Evolutionary conservation across 2,113 vertebrate genomes (phyloP), one percentile per base, ranked within the genome.

Genomic region (Colistium nudipinnis): DNA sequence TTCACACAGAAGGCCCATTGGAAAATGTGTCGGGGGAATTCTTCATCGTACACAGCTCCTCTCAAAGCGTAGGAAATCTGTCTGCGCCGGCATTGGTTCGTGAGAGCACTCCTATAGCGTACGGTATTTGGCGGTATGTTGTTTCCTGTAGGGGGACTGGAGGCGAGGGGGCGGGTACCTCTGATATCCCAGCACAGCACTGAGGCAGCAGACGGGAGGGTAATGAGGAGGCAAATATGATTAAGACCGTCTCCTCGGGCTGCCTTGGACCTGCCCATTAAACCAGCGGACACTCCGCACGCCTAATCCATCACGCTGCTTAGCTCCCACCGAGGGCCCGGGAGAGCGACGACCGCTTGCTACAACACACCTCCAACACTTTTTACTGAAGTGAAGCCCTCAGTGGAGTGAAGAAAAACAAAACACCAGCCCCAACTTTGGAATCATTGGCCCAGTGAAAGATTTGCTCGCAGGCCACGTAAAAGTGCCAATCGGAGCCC

Each of bases 151-250:
- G 31, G 6, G 41, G 52, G 27, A 47, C n/a, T n/a, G n/a, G n/a
- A n/a, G n/a, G n/a, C n/a, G n/a, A n/a, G n/a, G n/a, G n/a, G 20
- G 27, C 12, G 79, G 72, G 79, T 65, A 64, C 72, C 64, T 66
- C 27, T 65, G 81, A 77, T 74, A 77, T 81, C 81, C 74, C 80
- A 76, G 61, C 11, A 25, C 75, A 74, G 75, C 77, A 70, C 69
- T 71, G 68, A 76, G 62, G 68, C 74, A 83, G 84, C 88, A 89
- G 89, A 87, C 77, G 61, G 86, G 81, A 89, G 88, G 88, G 88
- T 91, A 91, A 92, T 89, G 90, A 90, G 87, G 87, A 92, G 87
- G 83, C 83, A 89, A 91, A 91, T 90, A 88, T 90, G 90, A 91
- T 92, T 88, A 91, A 90, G 90, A 85, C 84, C 75, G 78, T 89